Base-by-base conservation (phyloP, 2,113 vertebrate genomes). In the Thymallus thymallus region DNA sequence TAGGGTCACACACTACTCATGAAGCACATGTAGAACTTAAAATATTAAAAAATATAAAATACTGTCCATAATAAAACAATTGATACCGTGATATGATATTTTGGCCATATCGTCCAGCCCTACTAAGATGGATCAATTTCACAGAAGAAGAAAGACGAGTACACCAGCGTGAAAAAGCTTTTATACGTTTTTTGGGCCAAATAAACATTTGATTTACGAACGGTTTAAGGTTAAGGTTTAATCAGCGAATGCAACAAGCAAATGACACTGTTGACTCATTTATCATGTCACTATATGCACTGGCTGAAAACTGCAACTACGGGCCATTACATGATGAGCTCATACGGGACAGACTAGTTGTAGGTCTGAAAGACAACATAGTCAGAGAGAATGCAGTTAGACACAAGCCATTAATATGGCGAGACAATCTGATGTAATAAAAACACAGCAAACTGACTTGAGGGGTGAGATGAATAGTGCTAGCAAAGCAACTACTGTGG, bases 281-380 rank as follows among this genome's bases (percentile, higher is more conserved):
- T 41, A 72, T 72, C 46, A 72, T 7, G 18, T 14, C 29, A 7
- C 55, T 72, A 2, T 61, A 60, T n/a, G 30, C 5, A 5, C 22
- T 64, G n/a, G n/a, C 60, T 18, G 61, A 73, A 71, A n/a, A 79
- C 16, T 75, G 55, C 6, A 62, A 9, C 3, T 72, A 79, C n/a
- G 63, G 73, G 2, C n/a, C 32, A 6, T 22, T 68, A 41, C 32
- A 16, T 23, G 29, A 60, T n/a, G 5, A 14, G 0, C 9, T 76
- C 0, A 62, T 67, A 0, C 9, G 35, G 14, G 61, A 48, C 4
- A 29, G 64, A 41, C 9, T 41, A 41, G 35, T 41, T 10, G 35
- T 41, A 10, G 35, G 9, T 41, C 35, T 41, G 35, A 10, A 45
- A 29, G 26, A 58, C 10, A 55, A 29, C 24, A 12, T 0, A 41